Evolutionary conservation across 2,797 vertebrate species (phyloP).

Genomic region (Sebastes nivosus): DNA sequence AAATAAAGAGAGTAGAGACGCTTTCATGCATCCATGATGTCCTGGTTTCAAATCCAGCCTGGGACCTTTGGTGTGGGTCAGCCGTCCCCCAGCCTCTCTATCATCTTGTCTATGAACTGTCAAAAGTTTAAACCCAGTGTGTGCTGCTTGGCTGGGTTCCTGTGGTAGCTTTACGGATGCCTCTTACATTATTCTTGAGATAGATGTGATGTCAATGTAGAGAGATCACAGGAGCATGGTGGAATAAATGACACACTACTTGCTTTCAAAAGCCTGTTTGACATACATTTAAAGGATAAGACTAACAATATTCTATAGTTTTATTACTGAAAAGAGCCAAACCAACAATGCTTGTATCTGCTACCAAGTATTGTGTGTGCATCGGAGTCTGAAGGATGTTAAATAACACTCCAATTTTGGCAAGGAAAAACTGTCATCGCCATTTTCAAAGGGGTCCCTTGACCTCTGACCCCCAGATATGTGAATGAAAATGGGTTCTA

Average conservation of each 20-base stretch:
- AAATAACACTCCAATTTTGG: too few species aligned
- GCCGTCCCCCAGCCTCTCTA: not conserved
- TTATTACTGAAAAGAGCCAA: not conserved
- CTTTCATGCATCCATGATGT: not conserved
- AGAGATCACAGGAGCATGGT: not conserved
- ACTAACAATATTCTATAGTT: not conserved
- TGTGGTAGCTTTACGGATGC: not conserved
- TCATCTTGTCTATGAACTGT: not conserved
- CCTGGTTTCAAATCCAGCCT: constrained; percentile 1
- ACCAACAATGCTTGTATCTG: not conserved
- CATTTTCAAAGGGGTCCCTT: too few species aligned
- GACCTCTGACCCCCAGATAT: too few species aligned
- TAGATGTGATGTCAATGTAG: not conserved
- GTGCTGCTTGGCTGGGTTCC: not conserved
- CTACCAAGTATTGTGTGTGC: not conserved
- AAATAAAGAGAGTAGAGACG: not conserved
- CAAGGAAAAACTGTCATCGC: accelerated
- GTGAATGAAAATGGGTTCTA: too few species aligned
- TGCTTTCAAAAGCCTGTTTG: not conserved
- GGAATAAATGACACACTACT: not conserved
- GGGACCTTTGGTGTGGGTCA: not conserved
- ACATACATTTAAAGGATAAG: not conserved
- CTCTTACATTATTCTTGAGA: not conserved
- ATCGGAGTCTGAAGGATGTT: accelerated
- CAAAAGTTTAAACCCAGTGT: not conserved